Evolutionary conservation across 2,113 vertebrate species (phyloP), one percentile per base, ranked within the genome.

Genomic region (Ctenodactylus gundi): DNA sequence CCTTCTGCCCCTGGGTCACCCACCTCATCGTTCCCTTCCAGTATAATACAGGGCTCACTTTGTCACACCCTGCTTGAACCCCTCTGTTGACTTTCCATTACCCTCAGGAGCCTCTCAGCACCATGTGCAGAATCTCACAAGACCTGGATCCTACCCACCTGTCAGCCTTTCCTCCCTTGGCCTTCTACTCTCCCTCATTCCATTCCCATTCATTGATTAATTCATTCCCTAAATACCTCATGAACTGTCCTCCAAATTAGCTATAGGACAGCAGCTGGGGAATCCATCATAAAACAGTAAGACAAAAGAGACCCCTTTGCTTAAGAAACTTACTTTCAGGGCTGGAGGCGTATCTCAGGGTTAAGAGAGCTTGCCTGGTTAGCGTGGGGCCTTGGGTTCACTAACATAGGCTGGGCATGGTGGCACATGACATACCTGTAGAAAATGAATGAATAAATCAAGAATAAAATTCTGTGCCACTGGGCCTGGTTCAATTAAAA

Each of bases 11-110:
- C 91, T 36, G 25, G 68, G 34, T 78, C 49, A 49, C 84, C 46
- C 41, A 21, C 83, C 76, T 80, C 31, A 1, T 2, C 1, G 41
- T 57, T 55, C 10, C 78, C 87, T 76, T 75, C 51, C 87, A 12
- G 1, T 17, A 7, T 12, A 62, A 64, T 4, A 12, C 51, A 31
- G 73, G 0, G 67, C 31, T 58, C 41, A 94, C 67, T 75, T 41
- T 34, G 82, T 84, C 93, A 20, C 82, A 29, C 41, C 75, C 57
- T 2, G 58, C 58, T 65, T 17, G 53, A 80, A 88, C n/a, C 31
- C 44, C 53, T 80, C 65, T 29, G 27, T 18, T 23, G 92, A 67
- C 77, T 91, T 81, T 72, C 86, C 70, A 27, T 34, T 17, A 49
- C 89, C 36, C 49, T 83, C 41, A 5, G 78, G 62, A 80, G 51